phyloP scores from a whole-genome alignment of 2,797 vertebrate genomes.

The Pteronotus mesoamericanus region DNA sequence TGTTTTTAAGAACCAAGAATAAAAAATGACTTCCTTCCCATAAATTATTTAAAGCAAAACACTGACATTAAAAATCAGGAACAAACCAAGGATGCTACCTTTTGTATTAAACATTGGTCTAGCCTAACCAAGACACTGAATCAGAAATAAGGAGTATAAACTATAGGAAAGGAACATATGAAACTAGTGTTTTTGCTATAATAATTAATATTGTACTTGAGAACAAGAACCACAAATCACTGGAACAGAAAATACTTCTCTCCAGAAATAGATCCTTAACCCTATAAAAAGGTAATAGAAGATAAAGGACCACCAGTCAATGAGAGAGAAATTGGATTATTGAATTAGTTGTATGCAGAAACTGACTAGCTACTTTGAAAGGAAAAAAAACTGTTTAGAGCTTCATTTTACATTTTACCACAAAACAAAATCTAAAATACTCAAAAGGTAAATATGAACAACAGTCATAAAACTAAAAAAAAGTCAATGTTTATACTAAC shows the following conservation, averaged over 20 bases:
- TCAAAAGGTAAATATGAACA: background rate
- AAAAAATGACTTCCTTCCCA: background rate
- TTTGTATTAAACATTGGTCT: background rate
- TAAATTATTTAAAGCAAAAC: conserved; percentile 10
- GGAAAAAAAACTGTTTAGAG: background rate
- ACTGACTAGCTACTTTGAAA: background rate
- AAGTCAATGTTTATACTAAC: background rate
- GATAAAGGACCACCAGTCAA: background rate
- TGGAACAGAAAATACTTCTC: background rate
- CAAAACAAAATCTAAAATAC: background rate
- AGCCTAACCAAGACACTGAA: background rate
- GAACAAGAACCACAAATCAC: background rate
- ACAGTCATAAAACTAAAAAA: background rate
- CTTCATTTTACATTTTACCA: background rate
- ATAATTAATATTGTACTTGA: background rate
- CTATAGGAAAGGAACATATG: background rate
- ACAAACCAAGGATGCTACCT: background rate
- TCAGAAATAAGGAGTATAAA: background rate
- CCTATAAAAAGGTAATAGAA: background rate
- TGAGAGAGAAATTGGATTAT: background rate
- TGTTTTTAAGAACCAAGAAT: conserved; percentile 6
- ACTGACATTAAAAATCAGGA: conserved; percentile 19
- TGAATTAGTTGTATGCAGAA: background rate
- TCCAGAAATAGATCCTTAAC: background rate
- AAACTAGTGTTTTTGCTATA: background rate